Percentiles rank a stretch among this genome's conserved stretches.
phyloP scores from a whole-genome alignment of 2,888 invertebrate genomes.

The Trachelus tabidus region DNA sequence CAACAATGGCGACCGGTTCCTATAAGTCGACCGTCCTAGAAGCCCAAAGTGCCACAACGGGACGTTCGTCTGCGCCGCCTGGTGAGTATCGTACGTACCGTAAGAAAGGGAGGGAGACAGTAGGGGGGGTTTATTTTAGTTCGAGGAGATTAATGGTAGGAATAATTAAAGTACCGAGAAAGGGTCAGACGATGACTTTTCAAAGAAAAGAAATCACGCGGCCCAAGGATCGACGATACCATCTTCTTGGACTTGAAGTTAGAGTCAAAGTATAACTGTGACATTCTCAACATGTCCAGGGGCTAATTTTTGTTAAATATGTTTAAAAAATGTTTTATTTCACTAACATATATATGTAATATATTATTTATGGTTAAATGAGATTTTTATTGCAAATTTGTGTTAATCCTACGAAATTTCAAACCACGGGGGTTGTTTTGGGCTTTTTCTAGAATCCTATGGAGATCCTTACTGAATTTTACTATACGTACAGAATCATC shows the following conservation, averaged over 20 bases:
- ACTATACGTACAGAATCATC: not conserved
- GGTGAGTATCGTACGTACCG: not conserved
- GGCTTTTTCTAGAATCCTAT: not conserved
- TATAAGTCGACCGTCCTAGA: slow-evolving; percentile 12
- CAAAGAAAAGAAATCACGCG: not conserved
- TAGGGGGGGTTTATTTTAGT: slow-evolving; percentile 24
- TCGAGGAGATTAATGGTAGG: slow-evolving; percentile 41
- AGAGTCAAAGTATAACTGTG: not conserved
- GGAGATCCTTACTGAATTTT: not conserved
- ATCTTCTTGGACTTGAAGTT: not conserved
- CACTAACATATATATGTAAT: not conserved
- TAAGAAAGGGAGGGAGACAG: not conserved
- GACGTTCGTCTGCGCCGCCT: not conserved
- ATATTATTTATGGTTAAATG: not conserved
- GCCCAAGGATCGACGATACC: not conserved
- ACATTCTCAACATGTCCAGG: not conserved
- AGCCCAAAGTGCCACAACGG: slow-evolving; percentile 2
- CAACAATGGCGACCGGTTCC: slow-evolving; percentile 5
- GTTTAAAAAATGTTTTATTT: not conserved
- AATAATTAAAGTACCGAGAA: slow-evolving; percentile 41
- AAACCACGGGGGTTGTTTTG: not conserved
- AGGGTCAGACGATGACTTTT: slow-evolving; percentile 7
- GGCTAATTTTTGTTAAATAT: not conserved
- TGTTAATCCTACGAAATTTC: not conserved
- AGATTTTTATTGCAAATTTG: too few species aligned